phyloP scores from a whole-genome alignment of 2,797 vertebrate species.

The Channallabes apus region DNA sequence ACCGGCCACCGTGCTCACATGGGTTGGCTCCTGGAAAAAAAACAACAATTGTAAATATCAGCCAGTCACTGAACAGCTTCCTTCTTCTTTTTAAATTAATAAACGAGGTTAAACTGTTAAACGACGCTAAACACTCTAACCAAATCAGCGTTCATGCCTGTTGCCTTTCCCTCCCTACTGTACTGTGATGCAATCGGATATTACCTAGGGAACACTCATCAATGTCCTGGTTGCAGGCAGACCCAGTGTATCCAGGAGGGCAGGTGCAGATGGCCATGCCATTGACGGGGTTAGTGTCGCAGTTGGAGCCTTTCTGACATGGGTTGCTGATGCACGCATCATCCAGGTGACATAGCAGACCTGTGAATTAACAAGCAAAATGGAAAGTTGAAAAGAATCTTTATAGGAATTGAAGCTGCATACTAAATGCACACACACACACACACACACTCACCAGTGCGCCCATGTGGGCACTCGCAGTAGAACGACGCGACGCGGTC shows the following conservation, averaged over 20 bases:
- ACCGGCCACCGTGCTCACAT: conserved; percentile 92
- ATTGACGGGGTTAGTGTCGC: conserved; percentile 96
- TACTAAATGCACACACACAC: not conserved
- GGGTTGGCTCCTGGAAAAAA: conserved; percentile 86
- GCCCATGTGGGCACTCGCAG: conserved; percentile 96
- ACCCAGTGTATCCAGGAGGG: conserved; percentile 88
- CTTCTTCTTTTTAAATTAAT: not conserved
- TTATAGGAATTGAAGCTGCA: not conserved
- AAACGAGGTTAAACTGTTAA: not conserved
- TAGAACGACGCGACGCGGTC: conserved; percentile 96
- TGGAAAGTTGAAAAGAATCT: not conserved
- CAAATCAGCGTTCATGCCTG: not conserved
- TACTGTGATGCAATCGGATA: not conserved
- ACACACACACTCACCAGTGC: conserved; percentile 76
- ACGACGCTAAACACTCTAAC: not conserved
- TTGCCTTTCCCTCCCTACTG: not conserved
- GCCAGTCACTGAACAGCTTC: not conserved
- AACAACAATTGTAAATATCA: not conserved
- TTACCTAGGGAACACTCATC: conserved; percentile 92
- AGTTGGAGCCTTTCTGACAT: conserved; percentile 96
- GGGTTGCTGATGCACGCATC: conserved; percentile 98
- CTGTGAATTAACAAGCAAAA: conserved; percentile 63
- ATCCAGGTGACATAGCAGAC: conserved; percentile 91
- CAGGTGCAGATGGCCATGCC: conserved; percentile 98
- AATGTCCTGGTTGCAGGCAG: conserved; percentile 93